Conservation (phyloP, 2,888 invertebrate species). For the Trimorus sp. region DNA sequence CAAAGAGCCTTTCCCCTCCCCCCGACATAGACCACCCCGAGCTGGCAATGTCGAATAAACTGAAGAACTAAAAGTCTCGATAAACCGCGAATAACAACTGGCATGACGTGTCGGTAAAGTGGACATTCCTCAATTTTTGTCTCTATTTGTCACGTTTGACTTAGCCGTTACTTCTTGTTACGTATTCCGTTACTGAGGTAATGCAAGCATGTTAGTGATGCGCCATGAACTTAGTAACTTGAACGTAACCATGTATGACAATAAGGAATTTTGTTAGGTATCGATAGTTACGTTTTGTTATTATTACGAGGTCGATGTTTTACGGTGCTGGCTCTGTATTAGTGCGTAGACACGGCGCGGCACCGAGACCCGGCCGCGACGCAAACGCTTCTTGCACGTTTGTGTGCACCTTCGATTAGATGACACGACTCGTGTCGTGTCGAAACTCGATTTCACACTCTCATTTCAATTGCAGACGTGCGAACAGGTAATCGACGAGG, state of each 20-base stretch:
- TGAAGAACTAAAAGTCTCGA: too few relatives aligned
- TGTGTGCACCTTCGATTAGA: conserved; percentile 45
- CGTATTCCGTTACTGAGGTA: conserved; percentile 59
- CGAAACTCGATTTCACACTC: conserved; percentile 33
- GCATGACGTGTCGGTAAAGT: conserved; percentile 62
- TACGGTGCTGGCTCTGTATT: conserved; percentile 68
- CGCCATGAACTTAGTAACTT: conserved; percentile 67
- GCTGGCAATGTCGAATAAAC: too few relatives aligned
- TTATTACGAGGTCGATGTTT: conserved; percentile 62
- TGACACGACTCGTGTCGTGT: conserved; percentile 22
- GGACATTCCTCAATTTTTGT: conserved; percentile 38
- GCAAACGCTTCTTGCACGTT: conserved; percentile 62
- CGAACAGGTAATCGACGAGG: conserved; percentile 46
- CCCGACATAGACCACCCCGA: too few relatives aligned
- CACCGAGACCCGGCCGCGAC: not conserved
- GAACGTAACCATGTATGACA: conserved; percentile 59
- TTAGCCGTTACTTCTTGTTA: conserved; percentile 58
- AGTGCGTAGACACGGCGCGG: conserved; percentile 45
- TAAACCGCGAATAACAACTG: conserved; percentile 16
- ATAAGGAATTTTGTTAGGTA: conserved; percentile 64
- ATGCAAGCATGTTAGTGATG: conserved; percentile 69
- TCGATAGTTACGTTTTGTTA: conserved; percentile 55
- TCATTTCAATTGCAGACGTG: conserved; percentile 43
- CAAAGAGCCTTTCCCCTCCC: not conserved
- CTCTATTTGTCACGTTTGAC: conserved; percentile 55